phyloP scores from a whole-genome alignment of 2,113 vertebrate genomes.

The Gallinago undulata region DNA sequence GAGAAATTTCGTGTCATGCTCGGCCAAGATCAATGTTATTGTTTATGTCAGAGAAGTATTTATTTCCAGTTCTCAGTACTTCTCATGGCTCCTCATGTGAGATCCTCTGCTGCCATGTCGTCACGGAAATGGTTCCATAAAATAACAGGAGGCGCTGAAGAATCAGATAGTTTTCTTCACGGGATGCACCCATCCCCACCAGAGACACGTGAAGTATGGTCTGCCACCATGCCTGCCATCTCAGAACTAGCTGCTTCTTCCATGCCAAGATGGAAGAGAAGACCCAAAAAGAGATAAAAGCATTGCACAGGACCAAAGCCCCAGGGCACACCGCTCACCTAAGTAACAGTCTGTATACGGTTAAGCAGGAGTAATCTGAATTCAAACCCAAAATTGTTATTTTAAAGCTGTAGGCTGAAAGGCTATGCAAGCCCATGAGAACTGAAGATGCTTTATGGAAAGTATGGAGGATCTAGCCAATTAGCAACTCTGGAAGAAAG shows the following conservation, averaged over 20 bases:
- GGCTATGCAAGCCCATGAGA: neutral
- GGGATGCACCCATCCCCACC: neutral
- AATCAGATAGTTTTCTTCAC: neutral
- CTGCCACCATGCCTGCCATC: neutral
- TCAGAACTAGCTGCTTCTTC: neutral
- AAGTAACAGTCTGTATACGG: neutral
- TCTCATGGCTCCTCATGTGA: slow-evolving; percentile 34
- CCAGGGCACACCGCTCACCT: neutral
- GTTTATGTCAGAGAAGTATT: slow-evolving; percentile 54
- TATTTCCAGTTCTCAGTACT: slow-evolving; percentile 52
- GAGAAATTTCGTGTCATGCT: slow-evolving; percentile 37
- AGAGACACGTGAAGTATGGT: accelerated
- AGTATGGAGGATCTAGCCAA: neutral
- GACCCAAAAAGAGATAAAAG: neutral
- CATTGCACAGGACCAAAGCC: neutral
- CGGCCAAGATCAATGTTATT: slow-evolving; percentile 61
- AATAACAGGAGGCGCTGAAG: neutral
- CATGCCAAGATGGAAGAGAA: neutral
- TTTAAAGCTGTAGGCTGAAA: neutral
- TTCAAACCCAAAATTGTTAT: neutral
- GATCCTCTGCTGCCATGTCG: neutral
- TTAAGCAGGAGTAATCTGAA: neutral
- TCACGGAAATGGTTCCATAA: slow-evolving; percentile 25
- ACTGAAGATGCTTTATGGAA: neutral
- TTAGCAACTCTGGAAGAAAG: neutral